phyloP scores from a whole-genome alignment of 1,140 invertebrate genomes.

The Amyelois transitella region DNA sequence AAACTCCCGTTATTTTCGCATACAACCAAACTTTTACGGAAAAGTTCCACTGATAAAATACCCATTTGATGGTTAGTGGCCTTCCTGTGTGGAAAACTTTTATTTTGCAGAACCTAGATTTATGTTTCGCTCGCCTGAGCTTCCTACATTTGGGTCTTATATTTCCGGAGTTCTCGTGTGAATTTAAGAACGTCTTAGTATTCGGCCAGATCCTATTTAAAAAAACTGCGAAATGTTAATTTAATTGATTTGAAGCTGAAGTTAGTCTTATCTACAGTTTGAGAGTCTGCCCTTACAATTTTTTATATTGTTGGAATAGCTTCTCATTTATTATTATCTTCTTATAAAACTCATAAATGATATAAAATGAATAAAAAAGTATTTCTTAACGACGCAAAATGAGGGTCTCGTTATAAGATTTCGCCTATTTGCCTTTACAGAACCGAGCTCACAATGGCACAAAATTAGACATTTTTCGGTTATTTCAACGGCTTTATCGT shows the following conservation, averaged over 20 bases:
- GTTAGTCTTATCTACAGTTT: background rate
- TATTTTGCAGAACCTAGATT: background rate
- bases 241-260: no score
- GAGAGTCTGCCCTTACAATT: background rate
- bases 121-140: background rate
- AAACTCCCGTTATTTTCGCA: background rate
- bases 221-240: no score
- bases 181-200: no score
- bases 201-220: no score
- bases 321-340: background rate
- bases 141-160: background rate
- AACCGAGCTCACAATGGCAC: background rate
- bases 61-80: background rate
- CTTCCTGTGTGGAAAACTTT: background rate
- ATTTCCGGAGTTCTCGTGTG: no score
- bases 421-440: background rate
- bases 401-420: constrained; percentile 1
- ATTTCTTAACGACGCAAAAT: background rate
- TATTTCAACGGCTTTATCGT: background rate
- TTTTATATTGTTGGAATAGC: background rate
- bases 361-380: background rate
- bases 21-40: background rate
- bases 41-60: background rate
- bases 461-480: background rate
- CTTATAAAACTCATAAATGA: background rate